Base-by-base conservation (phyloP, 2,113 vertebrate species). In the Scomber scombrus region DNA sequence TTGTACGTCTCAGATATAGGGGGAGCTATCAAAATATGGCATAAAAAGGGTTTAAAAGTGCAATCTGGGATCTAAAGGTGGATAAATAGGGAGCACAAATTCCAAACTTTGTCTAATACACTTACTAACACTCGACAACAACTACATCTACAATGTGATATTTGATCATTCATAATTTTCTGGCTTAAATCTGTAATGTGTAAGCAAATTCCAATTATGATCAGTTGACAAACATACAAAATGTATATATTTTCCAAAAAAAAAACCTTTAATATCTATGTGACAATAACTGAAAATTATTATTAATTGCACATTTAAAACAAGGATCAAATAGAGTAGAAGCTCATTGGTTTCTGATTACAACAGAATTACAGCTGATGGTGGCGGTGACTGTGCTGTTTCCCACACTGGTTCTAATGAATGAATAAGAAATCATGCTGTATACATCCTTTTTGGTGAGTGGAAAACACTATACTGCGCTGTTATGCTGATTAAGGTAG, bases 401-500 rank as follows among this genome's bases (percentile, higher is more conserved):
- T 78, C 84, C 78, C 29, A 61, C 58, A 18, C 26, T 26, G 21
- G 19, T 68, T 56, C n/a, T 65, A 82, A 61, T 65, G 51, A 55
- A 78, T 66, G 81, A 80, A 71, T 83, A 74, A 57, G n/a, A 81
- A 87, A 82, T 68, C 13, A 14, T 21, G 51, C 65, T 74, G 81
- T 88, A 76, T 85, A 80, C 62, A 52, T 88, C 50, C 71, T 80
- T 60, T 75, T 51, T 78, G 57, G 79, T 13, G 49, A 74, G 63
- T 34, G 45, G 65, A 74, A 86, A 84, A 81, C 71, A 74, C 89
- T 88, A 89, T 80, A 90, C 81, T 83, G 78, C 84, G 82, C 64
- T 56, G 88, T 88, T 93, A 82, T 87, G 87, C 86, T 91, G 88
- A 86, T 93, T 91, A 93, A 83, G 77, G 85, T 87, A 82, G 81